Evolutionary conservation across 2,113 vertebrate species (phyloP).

Genomic region (Todiramphus chloris): DNA sequence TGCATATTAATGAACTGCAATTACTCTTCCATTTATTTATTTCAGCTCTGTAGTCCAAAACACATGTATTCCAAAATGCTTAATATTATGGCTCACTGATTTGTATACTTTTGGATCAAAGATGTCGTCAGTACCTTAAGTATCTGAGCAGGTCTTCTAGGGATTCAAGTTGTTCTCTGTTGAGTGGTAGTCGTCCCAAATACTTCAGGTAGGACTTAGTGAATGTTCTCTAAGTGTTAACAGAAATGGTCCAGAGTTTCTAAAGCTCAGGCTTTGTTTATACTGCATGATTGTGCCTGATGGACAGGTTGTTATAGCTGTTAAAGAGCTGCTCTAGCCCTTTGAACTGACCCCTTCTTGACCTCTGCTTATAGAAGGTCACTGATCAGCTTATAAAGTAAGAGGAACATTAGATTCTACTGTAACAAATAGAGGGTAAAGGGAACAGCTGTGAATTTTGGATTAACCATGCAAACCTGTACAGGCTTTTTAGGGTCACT

Average conservation of each 20-base stretch:
- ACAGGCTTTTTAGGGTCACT: constrained; percentile 91
- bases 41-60: not conserved
- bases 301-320: constrained; percentile 83
- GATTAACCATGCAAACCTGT: constrained; percentile 81
- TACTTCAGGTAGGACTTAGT: constrained; percentile 58
- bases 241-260: constrained; percentile 77
- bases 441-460: constrained; percentile 88
- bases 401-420: constrained; percentile 73
- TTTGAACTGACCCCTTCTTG: constrained; percentile 80
- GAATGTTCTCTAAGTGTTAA: constrained; percentile 76
- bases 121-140: not conserved
- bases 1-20: not conserved
- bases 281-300: constrained; percentile 69
- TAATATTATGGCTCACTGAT: not conserved
- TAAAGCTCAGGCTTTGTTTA: constrained; percentile 78
- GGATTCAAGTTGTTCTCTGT: constrained; percentile 56
- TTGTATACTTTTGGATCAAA: constrained; percentile 6
- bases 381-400: constrained; percentile 74
- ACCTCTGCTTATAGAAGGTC: constrained; percentile 79
- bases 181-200: constrained; percentile 55
- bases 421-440: constrained; percentile 79
- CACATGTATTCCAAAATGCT: not conserved
- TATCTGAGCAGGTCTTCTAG: constrained; percentile 59
- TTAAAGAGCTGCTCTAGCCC: constrained; percentile 76
- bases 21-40: not conserved